phyloP scores from a whole-genome alignment of 2,888 invertebrate species.

The Spilosoma lubricipeda region DNA sequence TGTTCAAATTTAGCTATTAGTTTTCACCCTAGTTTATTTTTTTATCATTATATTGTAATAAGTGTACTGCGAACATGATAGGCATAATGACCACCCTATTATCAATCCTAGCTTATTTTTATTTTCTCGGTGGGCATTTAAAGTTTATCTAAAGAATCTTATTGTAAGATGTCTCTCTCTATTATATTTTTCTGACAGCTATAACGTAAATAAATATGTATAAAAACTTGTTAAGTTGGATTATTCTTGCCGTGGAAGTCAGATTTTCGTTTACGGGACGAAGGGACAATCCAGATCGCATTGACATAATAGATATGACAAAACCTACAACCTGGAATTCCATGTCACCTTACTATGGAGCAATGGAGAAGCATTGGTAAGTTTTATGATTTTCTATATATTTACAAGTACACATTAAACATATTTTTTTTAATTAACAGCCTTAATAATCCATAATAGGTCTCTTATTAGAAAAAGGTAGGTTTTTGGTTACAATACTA shows the following conservation, averaged over 20 bases:
- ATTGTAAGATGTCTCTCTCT: not conserved
- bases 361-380: constrained; percentile 67
- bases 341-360: constrained; percentile 61
- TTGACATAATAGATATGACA: constrained; percentile 66
- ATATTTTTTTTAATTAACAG: too few species aligned
- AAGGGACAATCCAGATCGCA: constrained; percentile 31
- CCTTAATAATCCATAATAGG: too few species aligned
- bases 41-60: not conserved
- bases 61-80: not conserved
- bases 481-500: too few species aligned
- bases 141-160: not conserved
- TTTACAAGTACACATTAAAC: too few species aligned
- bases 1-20: not conserved
- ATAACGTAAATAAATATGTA: constrained; percentile 1
- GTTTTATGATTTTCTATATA: too few species aligned
- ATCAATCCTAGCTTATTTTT: not conserved
- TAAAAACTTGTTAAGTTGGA: not conserved
- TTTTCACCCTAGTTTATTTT: not conserved
- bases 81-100: not conserved
- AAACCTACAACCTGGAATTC: constrained; percentile 65
- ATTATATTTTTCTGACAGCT: not conserved
- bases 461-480: too few species aligned
- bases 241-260: constrained; percentile 6
- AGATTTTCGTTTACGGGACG: constrained; percentile 4
- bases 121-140: not conserved